Percentiles rank a stretch among this genome's conserved stretches.
phyloP scores from a whole-genome alignment of 2,797 vertebrate species.

The Phataginus tricuspis region DNA sequence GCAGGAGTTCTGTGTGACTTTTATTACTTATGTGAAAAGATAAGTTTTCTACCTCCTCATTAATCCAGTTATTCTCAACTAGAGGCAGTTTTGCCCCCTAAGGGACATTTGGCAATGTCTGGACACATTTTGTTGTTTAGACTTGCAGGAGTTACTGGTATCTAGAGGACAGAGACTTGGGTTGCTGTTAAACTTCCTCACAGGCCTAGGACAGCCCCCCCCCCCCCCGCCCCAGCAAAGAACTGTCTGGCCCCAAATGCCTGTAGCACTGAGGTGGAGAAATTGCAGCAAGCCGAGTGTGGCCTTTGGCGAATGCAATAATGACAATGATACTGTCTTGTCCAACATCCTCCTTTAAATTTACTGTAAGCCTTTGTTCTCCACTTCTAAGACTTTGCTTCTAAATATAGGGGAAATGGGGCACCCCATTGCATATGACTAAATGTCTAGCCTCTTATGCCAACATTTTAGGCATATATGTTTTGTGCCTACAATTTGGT shows the following conservation, averaged over 20 bases:
- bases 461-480: background rate
- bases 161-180: background rate
- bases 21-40: slow-evolving; percentile 38
- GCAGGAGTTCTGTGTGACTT: background rate
- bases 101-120: background rate
- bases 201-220: background rate
- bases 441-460: background rate
- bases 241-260: background rate
- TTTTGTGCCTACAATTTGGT: background rate
- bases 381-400: background rate
- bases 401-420: background rate
- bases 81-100: background rate
- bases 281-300: background rate
- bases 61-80: background rate
- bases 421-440: background rate
- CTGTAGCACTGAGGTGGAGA: background rate
- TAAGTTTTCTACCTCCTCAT: background rate
- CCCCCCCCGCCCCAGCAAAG: background rate
- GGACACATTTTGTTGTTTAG: background rate
- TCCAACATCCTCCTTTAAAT: background rate
- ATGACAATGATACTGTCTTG: background rate
- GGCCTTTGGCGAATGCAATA: background rate
- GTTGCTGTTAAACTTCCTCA: background rate
- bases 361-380: background rate
- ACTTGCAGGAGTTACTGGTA: background rate